Conservation (phyloP, 2,113 vertebrate genomes). For the Albula goreensis region DNA sequence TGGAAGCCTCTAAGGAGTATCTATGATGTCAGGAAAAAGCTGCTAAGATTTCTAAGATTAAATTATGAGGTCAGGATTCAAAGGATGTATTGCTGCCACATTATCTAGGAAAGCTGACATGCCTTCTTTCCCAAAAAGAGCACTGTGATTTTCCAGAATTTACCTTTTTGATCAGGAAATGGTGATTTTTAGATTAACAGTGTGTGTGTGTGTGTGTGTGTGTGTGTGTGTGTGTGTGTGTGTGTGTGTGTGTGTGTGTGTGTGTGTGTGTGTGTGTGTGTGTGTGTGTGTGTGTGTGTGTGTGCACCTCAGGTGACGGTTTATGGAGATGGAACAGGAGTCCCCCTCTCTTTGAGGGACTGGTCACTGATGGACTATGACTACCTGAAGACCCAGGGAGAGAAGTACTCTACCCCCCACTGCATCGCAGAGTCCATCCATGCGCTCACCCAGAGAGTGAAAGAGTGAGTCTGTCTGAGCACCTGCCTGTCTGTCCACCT, state of each 20-base stretch:
- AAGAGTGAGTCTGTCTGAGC: conserved; percentile 35
- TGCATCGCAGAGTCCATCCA: conserved; percentile 64
- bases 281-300: not conserved
- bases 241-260: not conserved
- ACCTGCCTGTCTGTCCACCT: not conserved
- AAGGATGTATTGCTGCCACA: no score
- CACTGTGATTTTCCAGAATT: no score
- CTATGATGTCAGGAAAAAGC: no score
- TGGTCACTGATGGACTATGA: conserved; percentile 69
- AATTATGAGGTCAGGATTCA: no score
- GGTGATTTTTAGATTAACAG: no score
- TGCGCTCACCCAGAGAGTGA: conserved; percentile 48
- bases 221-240: no score
- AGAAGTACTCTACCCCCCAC: conserved; percentile 55
- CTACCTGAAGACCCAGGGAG: conserved; percentile 61
- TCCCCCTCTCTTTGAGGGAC: conserved; percentile 65
- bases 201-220: no score
- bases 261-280: not conserved
- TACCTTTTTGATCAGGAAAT: no score
- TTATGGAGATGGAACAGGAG: conserved; percentile 66
- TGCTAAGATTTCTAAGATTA: no score
- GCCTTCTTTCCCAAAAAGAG: no score
- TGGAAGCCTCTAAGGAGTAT: no score
- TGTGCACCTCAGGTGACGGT: conserved; percentile 62
- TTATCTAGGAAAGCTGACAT: no score